Percentiles rank a stretch among this genome's conserved stretches.
These are phyloP conservation scores for Chloropsis hardwickii DNA, from an alignment of 2,113 vertebrate genomes.

Conservation along the genomic window DNA sequence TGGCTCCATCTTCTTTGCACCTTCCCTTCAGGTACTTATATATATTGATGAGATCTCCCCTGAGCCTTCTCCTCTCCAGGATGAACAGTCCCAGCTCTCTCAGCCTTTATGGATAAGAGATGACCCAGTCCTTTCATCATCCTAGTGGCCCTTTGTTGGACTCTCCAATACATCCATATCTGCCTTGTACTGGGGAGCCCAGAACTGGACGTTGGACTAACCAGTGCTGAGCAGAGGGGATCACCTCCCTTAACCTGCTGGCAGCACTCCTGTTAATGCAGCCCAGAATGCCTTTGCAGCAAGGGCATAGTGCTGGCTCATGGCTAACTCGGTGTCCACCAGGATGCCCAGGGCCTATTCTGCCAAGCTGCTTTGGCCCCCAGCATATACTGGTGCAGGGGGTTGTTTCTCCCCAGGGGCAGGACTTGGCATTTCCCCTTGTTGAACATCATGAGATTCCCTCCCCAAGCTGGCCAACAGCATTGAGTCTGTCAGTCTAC, in stretches of 20 bases:
- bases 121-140: not conserved
- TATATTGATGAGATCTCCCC: not conserved
- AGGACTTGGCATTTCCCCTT: not conserved
- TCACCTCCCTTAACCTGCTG: not conserved
- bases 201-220: not conserved
- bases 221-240: not conserved
- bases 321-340: not conserved
- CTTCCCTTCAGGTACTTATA: not conserved
- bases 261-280: not conserved
- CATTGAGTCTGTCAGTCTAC: not conserved
- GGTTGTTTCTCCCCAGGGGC: not conserved
- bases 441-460: not conserved
- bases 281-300: not conserved
- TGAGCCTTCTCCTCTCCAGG: not conserved
- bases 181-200: not conserved
- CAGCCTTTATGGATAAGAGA: not conserved
- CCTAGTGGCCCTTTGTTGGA: not conserved
- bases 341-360: not conserved
- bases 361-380: not conserved
- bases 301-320: not conserved
- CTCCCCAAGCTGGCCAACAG: not conserved
- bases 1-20: not conserved
- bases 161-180: not conserved
- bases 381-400: not conserved
- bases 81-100: not conserved